Percentiles rank a stretch among this genome's conserved stretches.
These are phyloP conservation scores for Aspiorhynchus laticeps DNA, from an alignment of 2,113 vertebrate genomes.

Conservation along the genomic window DNA sequence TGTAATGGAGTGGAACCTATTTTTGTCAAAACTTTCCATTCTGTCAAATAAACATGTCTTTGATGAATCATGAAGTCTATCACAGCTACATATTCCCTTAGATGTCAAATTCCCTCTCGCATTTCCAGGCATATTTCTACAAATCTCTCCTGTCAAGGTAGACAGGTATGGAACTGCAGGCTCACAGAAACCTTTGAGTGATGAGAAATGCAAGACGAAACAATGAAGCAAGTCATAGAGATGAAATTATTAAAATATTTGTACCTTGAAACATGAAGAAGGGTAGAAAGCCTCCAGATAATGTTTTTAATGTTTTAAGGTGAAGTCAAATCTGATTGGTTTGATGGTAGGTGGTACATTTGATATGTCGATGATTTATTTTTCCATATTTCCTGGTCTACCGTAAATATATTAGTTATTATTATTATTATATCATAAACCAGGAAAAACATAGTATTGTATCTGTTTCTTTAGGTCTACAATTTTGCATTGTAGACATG, in stretches of 20 bases:
- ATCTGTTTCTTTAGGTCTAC: too few species aligned
- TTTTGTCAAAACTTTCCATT: neutral
- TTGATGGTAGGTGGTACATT: neutral
- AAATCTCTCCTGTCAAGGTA: conserved; percentile 20
- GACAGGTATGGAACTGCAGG: neutral
- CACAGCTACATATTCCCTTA: neutral
- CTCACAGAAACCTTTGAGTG: conserved; percentile 6
- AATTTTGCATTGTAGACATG: neutral
- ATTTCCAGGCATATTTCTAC: conserved; percentile 1
- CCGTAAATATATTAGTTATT: neutral
- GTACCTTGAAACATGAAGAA: neutral
- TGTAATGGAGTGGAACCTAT: conserved; percentile 6
- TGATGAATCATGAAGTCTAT: conserved; percentile 15
- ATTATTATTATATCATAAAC: too few species aligned
- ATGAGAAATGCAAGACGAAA: neutral
- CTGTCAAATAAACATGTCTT: conserved; percentile 7
- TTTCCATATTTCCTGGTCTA: neutral
- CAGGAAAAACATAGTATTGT: too few species aligned
- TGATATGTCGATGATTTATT: neutral
- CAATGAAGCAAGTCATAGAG: neutral
- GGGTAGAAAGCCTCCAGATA: neutral
- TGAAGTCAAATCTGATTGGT: neutral
- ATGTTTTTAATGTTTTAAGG: neutral
- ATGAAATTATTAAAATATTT: neutral
- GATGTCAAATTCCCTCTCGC: conserved; percentile 19